Evolutionary conservation across 2,888 invertebrate genomes (phyloP), one percentile per base, ranked within the genome.

Genomic region (Entomobrya proxima): DNA sequence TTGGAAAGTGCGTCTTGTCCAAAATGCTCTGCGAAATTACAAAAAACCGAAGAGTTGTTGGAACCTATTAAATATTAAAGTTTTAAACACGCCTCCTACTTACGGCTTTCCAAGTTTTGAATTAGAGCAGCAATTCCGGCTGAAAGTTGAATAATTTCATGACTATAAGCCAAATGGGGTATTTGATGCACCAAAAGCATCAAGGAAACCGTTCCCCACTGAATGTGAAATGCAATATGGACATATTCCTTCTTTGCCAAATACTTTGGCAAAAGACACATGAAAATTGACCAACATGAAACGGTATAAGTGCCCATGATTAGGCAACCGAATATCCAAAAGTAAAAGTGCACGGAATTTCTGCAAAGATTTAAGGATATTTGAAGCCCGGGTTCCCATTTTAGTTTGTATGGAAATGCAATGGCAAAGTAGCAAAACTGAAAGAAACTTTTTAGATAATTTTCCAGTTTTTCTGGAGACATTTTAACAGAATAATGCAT

Each of bases 401-500:
- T 15, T 30, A 58, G 30, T 1, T 30, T n/a, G 30, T 58, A 58
- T 27, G 58, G 58, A 58, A 58, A 30, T 1, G 58, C 27, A 30
- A 30, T 4, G 13, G 13, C 30, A 30, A 30, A 30, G 15, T 58
- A 30, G 15, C 58, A 30, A 30, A 58, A 58, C 4, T 4, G 3
- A 15, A 58, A 58, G 15, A 30, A 58, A 3, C 1, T 1, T 6
- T 30, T 5, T 11, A 58, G 30, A 58, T 30, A 27, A 13, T 27
- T 58, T 30, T 58, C 58, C 58, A 58, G 27, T 30, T 30, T 58
- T 55, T 52, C n/a, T n/a, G n/a, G n/a, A n/a, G n/a, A n/a, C n/a
- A n/a, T n/a, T n/a, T n/a, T n/a, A n/a, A n/a, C n/a, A n/a, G n/a
- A n/a, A n/a, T n/a, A n/a, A n/a, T n/a, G n/a, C n/a, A n/a, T n/a